Evolutionary conservation across 2,113 vertebrate species (phyloP).

Genomic region (Salvelinus sp.): DNA sequence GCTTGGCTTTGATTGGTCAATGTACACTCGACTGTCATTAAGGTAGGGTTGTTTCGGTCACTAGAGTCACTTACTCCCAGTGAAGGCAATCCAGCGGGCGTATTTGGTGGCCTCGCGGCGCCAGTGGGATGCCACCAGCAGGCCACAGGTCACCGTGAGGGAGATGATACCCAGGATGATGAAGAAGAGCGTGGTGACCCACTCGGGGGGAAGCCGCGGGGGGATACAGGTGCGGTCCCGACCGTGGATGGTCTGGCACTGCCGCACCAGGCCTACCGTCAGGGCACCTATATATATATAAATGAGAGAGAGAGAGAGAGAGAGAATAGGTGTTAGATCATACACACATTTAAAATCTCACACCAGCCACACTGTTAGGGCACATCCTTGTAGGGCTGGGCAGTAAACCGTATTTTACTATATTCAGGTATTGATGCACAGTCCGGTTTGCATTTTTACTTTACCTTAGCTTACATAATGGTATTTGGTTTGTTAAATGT

Average conservation of each 20-base stretch:
- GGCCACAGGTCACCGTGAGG: conserved; percentile 94
- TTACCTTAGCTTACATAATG: no score
- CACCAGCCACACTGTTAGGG: no score
- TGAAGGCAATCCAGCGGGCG: conserved; percentile 99
- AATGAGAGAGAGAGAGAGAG: no score
- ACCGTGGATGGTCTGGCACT: conserved; percentile 98
- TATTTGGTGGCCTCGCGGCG: conserved; percentile 95
- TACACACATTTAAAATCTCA: no score
- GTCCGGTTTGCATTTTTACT: no score
- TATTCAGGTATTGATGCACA: no score
- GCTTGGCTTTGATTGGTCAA: no score
- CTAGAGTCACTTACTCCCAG: conserved; percentile 89
- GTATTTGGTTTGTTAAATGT: no score
- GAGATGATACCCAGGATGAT: conserved; percentile 99
- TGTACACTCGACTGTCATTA: no score
- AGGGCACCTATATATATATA: conserved; percentile 75
- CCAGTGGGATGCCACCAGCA: conserved; percentile 97
- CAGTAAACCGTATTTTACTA: no score
- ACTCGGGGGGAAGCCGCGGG: conserved; percentile 95
- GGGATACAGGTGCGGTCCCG: conserved; percentile 95
- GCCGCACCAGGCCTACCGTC: conserved; percentile 90
- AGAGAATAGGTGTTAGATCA: no score
- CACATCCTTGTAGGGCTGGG: no score
- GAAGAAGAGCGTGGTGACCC: conserved; percentile 98
- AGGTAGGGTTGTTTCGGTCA: background rate